Evolutionary conservation across 1,140 invertebrate genomes (phyloP), one percentile per base, ranked within the genome.

Genomic region (Penaeus japonicus): DNA sequence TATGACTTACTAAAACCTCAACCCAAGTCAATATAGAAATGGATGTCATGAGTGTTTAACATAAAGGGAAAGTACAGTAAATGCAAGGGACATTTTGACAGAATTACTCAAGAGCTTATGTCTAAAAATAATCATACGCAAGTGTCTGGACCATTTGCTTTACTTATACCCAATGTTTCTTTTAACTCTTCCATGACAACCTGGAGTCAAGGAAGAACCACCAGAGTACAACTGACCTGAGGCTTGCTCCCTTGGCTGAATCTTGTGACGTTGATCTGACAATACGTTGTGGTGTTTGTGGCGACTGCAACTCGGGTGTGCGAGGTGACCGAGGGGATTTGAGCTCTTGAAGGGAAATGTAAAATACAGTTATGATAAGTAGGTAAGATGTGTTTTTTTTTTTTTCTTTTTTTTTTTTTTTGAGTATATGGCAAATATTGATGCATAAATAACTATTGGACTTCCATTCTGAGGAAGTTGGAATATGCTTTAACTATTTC

Each of bases 241-340:
- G 57, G 47, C 83, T 85, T 27, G 57, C n/a, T 5, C 84, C 89
- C 27, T 89, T 86, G 55, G 90, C 78, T n/a, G 89, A 89, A 55
- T 90, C 90, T 73, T 90, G 90, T 3, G 90, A 90, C 0, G 86
- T 59, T 7, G 90, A 90, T 7, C 85, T 70, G n/a, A 87, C 84
- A 17, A 89, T 32, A 4, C 89, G 57, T 55, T 80, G 90, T 54
- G 84, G 84, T 18, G 59, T 85, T 80, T 83, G 86, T 5, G 84
- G 90, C 1, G 87, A 86, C n/a, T 55, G 83, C 27, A 89, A 24
- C 39, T 85, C 87, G 0, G 90, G 90, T 22, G 90, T 89, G 18
- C 89, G 83, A 18, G 87, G 87, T 20, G 89, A 89, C 17, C 87
- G 70, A 10, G 87, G 90, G 53, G 84, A 88, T 53, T 91, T 90